Conservation (phyloP, 2,888 invertebrate species). For the Eupithecia centaureata region DNA sequence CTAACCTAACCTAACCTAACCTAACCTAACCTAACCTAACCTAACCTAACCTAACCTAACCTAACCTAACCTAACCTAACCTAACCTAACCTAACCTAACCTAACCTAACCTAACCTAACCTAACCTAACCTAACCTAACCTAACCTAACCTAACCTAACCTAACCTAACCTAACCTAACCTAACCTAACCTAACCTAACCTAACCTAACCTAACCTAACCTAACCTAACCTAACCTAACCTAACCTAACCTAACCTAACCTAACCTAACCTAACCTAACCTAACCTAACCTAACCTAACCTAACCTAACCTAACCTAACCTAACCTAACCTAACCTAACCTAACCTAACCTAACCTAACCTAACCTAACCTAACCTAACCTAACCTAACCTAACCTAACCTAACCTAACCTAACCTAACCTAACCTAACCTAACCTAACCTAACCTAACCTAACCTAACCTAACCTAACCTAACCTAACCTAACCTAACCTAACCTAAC, state of each 20-base stretch:
- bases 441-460: slow-evolving; percentile 10
- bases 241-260: slow-evolving; percentile 8
- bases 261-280: slow-evolving; percentile 8
- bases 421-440: slow-evolving; percentile 8
- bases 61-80: slow-evolving; percentile 7
- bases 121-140: slow-evolving; percentile 8
- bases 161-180: neutral
- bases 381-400: slow-evolving; percentile 7
- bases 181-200: neutral
- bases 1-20: slow-evolving; percentile 8
- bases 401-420: slow-evolving; percentile 8
- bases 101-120: slow-evolving; percentile 8
- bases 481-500: slow-evolving; percentile 9
- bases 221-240: slow-evolving; percentile 8
- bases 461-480: slow-evolving; percentile 10
- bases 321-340: slow-evolving; percentile 8
- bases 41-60: slow-evolving; percentile 7
- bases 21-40: slow-evolving; percentile 8
- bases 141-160: slow-evolving; percentile 13
- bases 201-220: neutral
- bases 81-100: slow-evolving; percentile 7
- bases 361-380: slow-evolving; percentile 7
- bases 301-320: slow-evolving; percentile 8
- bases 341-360: slow-evolving; percentile 7
- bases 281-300: slow-evolving; percentile 8